A percentile compares a stretch with the other conserved stretches of the same genome.
Evolutionary conservation across 2,797 vertebrate species (phyloP).

Genomic region (Amblyraja radiata): DNA sequence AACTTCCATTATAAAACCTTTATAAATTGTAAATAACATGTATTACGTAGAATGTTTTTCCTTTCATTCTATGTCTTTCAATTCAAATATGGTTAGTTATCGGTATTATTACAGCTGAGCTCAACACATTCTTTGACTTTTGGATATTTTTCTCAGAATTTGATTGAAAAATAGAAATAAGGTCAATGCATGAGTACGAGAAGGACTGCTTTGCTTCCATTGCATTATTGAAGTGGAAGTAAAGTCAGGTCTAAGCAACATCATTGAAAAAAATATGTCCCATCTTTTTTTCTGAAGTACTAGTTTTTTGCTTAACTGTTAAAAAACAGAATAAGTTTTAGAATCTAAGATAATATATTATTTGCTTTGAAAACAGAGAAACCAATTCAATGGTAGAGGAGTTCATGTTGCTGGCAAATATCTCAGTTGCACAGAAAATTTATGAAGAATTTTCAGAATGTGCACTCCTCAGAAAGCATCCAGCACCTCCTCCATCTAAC

Average conservation of each 20-base stretch:
- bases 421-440: slow-evolving; percentile 95
- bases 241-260: neutral
- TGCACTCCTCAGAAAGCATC: slow-evolving; percentile 89
- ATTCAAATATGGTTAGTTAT: neutral
- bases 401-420: slow-evolving; percentile 97
- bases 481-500: slow-evolving; percentile 87
- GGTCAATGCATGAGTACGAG: too few species aligned
- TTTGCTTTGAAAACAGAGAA: slow-evolving; percentile 65
- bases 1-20: neutral
- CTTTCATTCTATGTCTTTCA: neutral
- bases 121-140: too few species aligned
- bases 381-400: slow-evolving; percentile 99
- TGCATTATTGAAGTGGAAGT: neutral
- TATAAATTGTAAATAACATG: neutral
- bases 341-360: neutral
- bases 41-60: neutral
- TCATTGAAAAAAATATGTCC: neutral
- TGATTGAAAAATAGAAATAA: too few species aligned
- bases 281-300: neutral
- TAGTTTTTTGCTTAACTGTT: neutral
- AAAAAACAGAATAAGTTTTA: neutral
- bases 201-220: too few species aligned
- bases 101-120: neutral
- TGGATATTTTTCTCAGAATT: too few species aligned
- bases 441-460: slow-evolving; percentile 88